Conservation (phyloP, 2,797 vertebrate genomes). For the Intellagama lesueurii region DNA sequence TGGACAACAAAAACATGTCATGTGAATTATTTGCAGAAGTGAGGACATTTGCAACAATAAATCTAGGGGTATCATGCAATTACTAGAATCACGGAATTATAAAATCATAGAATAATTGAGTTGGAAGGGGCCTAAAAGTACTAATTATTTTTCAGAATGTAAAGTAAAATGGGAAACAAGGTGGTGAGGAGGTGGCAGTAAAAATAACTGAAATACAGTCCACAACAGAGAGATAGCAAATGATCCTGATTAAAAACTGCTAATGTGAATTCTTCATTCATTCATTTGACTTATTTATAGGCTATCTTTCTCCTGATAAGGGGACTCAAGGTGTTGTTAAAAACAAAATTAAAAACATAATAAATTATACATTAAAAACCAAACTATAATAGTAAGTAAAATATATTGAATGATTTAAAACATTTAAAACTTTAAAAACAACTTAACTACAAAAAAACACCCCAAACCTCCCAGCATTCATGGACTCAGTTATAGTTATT, state of each 20-base stretch:
- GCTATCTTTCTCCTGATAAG: too few relatives aligned
- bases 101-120: too few relatives aligned
- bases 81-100: background rate
- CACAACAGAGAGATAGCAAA: background rate
- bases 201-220: background rate
- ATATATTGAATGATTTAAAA: too few relatives aligned
- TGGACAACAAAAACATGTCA: background rate
- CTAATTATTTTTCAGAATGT: background rate
- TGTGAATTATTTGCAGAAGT: background rate
- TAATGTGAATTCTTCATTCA: background rate
- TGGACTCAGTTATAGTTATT: too few relatives aligned
- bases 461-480: too few relatives aligned
- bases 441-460: too few relatives aligned
- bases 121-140: too few relatives aligned
- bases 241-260: background rate
- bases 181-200: background rate
- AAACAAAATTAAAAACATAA: too few relatives aligned
- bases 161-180: background rate
- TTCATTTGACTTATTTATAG: background rate
- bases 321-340: too few relatives aligned
- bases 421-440: too few relatives aligned
- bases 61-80: background rate
- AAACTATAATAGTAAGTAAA: too few relatives aligned
- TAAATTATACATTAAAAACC: too few relatives aligned
- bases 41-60: background rate